Base-by-base conservation (phyloP, 1,140 invertebrate genomes). In the Drosophila santomea region DNA sequence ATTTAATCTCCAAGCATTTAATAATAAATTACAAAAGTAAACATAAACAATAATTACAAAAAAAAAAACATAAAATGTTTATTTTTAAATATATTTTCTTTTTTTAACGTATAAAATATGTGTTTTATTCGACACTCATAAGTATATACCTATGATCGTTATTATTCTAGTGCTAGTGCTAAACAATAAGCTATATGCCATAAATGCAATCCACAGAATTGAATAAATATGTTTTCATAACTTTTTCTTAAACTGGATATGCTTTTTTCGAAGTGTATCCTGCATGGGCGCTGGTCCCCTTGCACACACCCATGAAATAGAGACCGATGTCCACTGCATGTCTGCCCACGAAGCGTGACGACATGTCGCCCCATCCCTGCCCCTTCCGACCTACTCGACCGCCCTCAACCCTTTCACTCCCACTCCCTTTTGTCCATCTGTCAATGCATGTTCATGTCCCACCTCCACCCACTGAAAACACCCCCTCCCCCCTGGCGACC, bases 301-400 rank as follows among this genome's bases (percentile, higher is more conserved):
- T 45, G 5, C 76, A 43, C 71, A 79, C 56, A 82, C 73, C 69
- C 73, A 62, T 48, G 50, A 36, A 71, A 58, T 39, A 41, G 43
- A 38, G 62, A 41, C 62, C 67, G 23, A 72, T 72, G 76, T 74
- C 50, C 72, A 74, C 78, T 48, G 78, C 82, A 71, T 88, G 83
- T 77, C 80, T 74, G 84, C 64, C 63, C 84, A 90, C 84, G 85
- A 89, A 84, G 85, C 84, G 84, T 89, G 84, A 80, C 84, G 84
- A 89, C 85, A 90, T 84, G 79, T 89, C 77, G 76, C 74, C 68
- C 50, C 55, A 54, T 43, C 58, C 50, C 74, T 47, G 72, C 39
- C 15, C 35, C 51, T 2, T n/a, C n/a, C 38, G 11, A 12, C 11
- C 11, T 4, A 12, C 38, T 39, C 1, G 4, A 3, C 11, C 38